Conservation (phyloP, 2,888 invertebrate species). For the Ametastegia equiseti region DNA sequence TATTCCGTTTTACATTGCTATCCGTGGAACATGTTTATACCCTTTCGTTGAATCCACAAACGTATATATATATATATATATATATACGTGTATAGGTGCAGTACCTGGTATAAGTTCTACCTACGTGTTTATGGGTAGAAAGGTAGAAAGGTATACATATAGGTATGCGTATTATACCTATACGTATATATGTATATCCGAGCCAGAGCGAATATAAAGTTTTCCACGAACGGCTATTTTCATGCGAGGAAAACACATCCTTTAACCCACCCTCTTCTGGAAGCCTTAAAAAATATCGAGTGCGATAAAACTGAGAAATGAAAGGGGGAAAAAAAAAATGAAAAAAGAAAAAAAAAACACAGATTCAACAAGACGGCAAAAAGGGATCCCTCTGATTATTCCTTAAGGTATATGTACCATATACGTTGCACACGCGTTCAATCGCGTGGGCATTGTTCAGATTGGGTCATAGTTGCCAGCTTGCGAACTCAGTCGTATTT, state of each 20-base stretch:
- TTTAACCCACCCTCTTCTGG: neutral
- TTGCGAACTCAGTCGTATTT: neutral
- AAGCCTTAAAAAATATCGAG: neutral
- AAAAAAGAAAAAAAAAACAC: neutral
- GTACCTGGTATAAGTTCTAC: too few relatives aligned
- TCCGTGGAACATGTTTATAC: constrained; percentile 23
- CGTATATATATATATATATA: neutral
- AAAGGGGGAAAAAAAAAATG: neutral
- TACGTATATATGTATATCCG: neutral
- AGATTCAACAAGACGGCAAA: neutral
- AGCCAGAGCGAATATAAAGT: neutral
- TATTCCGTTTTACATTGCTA: constrained; percentile 2
- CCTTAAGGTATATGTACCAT: too few relatives aligned
- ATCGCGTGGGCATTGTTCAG: neutral
- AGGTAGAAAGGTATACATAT: too few relatives aligned
- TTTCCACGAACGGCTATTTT: constrained; percentile 14
- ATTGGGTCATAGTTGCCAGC: neutral
- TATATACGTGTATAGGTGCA: too few relatives aligned
- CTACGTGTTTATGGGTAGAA: constrained; percentile 28
- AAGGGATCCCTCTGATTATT: neutral
- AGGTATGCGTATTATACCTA: neutral
- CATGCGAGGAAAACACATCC: constrained; percentile 10
- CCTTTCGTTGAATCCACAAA: constrained; percentile 14
- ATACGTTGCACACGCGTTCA: too few relatives aligned
- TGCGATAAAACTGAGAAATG: neutral